phyloP scores from a whole-genome alignment of 2,888 invertebrate species.

The Tholera decimalis region DNA sequence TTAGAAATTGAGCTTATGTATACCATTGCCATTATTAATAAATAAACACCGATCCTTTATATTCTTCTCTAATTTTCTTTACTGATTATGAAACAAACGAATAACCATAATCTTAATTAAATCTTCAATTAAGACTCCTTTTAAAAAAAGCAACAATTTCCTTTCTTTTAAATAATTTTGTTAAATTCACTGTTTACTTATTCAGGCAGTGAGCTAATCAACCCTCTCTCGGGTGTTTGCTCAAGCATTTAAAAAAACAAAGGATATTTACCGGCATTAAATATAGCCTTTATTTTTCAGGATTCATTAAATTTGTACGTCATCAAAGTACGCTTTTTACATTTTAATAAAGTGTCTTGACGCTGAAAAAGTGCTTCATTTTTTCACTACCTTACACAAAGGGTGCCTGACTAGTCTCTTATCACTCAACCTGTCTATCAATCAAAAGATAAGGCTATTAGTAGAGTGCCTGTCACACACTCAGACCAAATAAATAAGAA shows the following conservation, averaged over 20 bases:
- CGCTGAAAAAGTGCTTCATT: not conserved
- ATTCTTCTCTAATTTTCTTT: not conserved
- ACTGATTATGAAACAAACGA: not conserved
- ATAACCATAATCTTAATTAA: slow-evolving; percentile 1
- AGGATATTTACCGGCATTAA: slow-evolving; percentile 26
- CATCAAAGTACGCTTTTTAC: slow-evolving; percentile 13
- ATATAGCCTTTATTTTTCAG: slow-evolving; percentile 40
- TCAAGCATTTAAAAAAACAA: slow-evolving; percentile 26
- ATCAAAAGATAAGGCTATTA: not conserved
- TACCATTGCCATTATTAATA: too few species aligned
- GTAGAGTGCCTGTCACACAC: too few species aligned
- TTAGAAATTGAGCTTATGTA: too few species aligned
- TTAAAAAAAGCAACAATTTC: slow-evolving; percentile 1
- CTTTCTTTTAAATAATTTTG: slow-evolving; percentile 20
- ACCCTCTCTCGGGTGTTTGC: slow-evolving; percentile 10
- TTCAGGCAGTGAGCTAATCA: slow-evolving; percentile 29
- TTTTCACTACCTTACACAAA: not conserved
- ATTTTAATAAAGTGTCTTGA: slow-evolving; percentile 26
- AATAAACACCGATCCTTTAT: not conserved
- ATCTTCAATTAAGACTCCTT: not conserved
- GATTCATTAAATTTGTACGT: slow-evolving; percentile 36
- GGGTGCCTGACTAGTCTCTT: not conserved
- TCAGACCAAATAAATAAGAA: too few species aligned
- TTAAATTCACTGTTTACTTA: slow-evolving; percentile 29
- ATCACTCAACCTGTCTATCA: slow-evolving; percentile 5